Conservation (phyloP, 2,797 vertebrate genomes). For the Nyctibius grandis region DNA sequence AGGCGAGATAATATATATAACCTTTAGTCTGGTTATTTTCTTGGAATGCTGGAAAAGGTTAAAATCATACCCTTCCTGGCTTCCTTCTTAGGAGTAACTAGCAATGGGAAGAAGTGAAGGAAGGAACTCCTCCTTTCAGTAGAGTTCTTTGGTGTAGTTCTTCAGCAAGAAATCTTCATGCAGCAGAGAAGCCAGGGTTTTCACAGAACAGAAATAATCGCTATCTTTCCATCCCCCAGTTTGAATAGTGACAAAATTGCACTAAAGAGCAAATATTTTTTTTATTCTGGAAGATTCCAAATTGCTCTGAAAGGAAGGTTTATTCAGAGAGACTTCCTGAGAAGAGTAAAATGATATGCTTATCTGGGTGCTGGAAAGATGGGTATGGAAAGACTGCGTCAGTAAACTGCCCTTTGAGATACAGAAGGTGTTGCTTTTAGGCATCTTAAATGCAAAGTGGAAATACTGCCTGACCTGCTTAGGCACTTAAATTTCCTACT, state of each 20-base stretch:
- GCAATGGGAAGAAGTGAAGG: not conserved
- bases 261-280: not conserved
- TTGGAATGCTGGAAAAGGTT: conserved; percentile 28
- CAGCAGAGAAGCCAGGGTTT: not conserved
- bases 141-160: not conserved
- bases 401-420: not conserved
- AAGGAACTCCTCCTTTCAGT: not conserved
- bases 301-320: not conserved
- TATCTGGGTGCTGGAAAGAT: not conserved
- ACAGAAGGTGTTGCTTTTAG: not conserved
- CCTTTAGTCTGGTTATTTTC: conserved; percentile 26
- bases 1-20: not conserved
- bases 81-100: not conserved
- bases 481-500: not conserved
- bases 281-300: not conserved
- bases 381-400: not conserved
- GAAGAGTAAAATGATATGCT: not conserved
- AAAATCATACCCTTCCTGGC: not conserved
- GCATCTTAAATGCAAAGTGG: not conserved
- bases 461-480: not conserved
- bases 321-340: not conserved
- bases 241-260: not conserved
- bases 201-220: not conserved
- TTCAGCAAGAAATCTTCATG: not conserved
- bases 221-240: not conserved